phyloP scores from a whole-genome alignment of 1,140 invertebrate genomes.

The Orius laevigatus region DNA sequence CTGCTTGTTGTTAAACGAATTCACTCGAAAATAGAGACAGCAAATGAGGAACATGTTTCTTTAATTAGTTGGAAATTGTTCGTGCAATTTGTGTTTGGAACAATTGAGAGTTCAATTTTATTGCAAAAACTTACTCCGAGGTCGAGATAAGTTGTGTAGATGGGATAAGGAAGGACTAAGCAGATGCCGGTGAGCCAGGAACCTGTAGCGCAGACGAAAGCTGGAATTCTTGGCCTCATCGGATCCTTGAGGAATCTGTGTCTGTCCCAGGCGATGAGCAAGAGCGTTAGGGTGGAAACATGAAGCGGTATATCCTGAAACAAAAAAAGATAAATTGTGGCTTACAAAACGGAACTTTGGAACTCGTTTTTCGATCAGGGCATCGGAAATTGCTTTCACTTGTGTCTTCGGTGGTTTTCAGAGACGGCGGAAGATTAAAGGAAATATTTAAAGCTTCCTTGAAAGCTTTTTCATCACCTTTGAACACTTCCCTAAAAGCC shows the following conservation, averaged over 20 bases:
- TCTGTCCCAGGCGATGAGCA: slow-evolving; percentile 50
- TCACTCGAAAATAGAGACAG: no score
- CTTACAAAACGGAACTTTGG: slow-evolving; percentile 1
- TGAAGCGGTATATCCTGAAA: slow-evolving; percentile 49
- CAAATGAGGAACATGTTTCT: no score
- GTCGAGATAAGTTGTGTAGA: slow-evolving; percentile 53
- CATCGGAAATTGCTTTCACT: no score
- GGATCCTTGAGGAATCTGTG: slow-evolving; percentile 45
- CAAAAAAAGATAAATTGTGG: slow-evolving; percentile 15
- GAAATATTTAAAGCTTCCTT: no score
- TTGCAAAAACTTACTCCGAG: slow-evolving; percentile 39
- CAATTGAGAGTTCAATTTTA: no score
- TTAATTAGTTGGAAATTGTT: no score
- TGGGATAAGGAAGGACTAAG: slow-evolving; percentile 51
- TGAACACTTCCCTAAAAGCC: no score
- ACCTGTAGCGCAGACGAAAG: slow-evolving; percentile 44
- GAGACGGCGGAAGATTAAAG: no score
- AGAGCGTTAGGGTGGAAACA: slow-evolving; percentile 49
- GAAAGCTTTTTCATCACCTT: no score
- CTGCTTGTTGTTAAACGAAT: no score
- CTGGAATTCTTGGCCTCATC: slow-evolving; percentile 40
- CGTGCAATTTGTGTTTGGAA: no score
- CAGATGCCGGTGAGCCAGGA: slow-evolving; percentile 52
- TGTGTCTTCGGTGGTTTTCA: no score
- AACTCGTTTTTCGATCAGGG: slow-evolving; percentile 1